Percentiles rank a stretch among this genome's conserved stretches.
Evolutionary conservation across 2,888 invertebrate species (phyloP).

Genomic region (Choristoneura rosaceana): DNA sequence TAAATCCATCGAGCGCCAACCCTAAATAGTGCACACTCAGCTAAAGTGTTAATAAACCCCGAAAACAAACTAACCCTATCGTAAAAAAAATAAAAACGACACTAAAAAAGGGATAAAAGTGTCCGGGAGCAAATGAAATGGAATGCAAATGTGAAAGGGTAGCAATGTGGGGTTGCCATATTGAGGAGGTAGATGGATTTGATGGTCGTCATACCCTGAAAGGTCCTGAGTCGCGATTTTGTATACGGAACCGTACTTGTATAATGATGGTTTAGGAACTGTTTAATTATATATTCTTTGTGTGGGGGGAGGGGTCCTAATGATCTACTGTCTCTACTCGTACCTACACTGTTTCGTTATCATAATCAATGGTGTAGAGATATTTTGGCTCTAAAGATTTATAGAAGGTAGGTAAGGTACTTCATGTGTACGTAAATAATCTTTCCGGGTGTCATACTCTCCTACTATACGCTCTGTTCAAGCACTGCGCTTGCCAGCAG

Average conservation of each 20-base stretch:
- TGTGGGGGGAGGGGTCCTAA: no score
- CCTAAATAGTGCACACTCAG: constrained; percentile 28
- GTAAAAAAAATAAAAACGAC: constrained; percentile 42
- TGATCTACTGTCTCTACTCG: no score
- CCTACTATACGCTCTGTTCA: no score
- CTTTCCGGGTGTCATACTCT: no score
- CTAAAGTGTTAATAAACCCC: constrained; percentile 39
- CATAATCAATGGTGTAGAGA: no score
- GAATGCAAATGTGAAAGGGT: constrained; percentile 43
- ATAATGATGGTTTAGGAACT: not conserved
- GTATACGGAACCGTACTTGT: not conserved
- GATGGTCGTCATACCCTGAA: constrained; percentile 13
- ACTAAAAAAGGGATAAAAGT: constrained; percentile 39
- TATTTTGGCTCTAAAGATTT: no score
- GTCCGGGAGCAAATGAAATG: constrained; percentile 43
- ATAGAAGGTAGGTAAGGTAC: no score
- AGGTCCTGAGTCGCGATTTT: not conserved
- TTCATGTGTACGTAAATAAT: no score
- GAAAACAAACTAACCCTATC: constrained; percentile 40
- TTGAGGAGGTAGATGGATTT: constrained; percentile 30
- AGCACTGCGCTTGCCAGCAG: no score
- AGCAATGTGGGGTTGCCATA: constrained; percentile 4
- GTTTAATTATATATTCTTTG: not conserved
- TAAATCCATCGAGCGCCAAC: constrained; percentile 17
- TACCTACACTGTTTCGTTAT: no score